Base-by-base conservation (phyloP, 2,113 vertebrate genomes). In the Melanocharis versteri region DNA sequence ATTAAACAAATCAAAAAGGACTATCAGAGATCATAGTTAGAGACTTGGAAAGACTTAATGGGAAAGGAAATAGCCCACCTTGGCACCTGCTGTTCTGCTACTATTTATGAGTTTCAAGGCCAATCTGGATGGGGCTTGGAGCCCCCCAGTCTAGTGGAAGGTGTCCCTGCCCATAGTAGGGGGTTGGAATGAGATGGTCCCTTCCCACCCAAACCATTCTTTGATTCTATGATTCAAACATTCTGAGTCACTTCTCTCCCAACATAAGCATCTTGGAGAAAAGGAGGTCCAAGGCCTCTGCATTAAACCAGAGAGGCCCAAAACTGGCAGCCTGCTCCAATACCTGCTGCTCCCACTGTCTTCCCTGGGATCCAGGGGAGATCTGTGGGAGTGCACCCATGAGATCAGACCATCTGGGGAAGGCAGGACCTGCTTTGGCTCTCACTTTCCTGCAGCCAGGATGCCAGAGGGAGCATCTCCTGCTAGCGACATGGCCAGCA, bases 401-500 rank as follows among this genome's bases (percentile, higher is more conserved):
- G 28, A 35, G 50, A 61, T 57, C 24, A 78, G 35, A 69, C 5
- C 60, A 37, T 1, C 44, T 1, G 0, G 27, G 30, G 16, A 56
- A 37, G 22, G 12, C 21, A 58, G 31, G 35, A 69, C 12, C 14
- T 4, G 1, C 44, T 37, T 17, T 27, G 23, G 58, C n/a, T 73
- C 54, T 44, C 12, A 37, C 37, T 19, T 44, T 65, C 56, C 60
- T 1, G 1, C 40, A 81, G 30, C 18, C 64, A 61, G 19, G 50
- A 76, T 57, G 54, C 1, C 2, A 85, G 28, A 69, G 6, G 20
- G 27, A 89, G 33, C 56, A 70, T 45, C 28, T 60, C 42, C 60
- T 5, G 0, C 3, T 1, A 73, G 51, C 0, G 0, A 62, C 27
- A 7, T 0, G 5, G 27, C 14, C 73, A 54, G 51, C 33, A 30